Base-by-base conservation (phyloP, 2,113 vertebrate species). In the Lagopus muta region DNA sequence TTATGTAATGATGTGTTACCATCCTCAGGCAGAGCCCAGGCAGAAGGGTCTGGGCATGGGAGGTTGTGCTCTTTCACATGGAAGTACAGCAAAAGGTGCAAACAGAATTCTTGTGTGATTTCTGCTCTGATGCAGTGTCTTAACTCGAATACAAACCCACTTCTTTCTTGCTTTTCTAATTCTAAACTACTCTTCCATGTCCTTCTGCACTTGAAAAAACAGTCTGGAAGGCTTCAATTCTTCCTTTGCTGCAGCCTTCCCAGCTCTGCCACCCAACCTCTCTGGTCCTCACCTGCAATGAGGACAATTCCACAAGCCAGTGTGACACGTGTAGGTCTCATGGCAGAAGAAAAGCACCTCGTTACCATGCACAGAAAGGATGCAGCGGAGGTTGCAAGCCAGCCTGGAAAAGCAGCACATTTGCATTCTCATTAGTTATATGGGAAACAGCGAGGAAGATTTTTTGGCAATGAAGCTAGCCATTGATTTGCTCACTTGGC, bases 401-500 rank as follows among this genome's bases (percentile, higher is more conserved):
- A 85, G 72, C 60, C 66, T 90, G 22, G 62, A 88, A 90, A 94
- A 34, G 0, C 21, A 86, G 50, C 45, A 86, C 32, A 85, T 93
- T 83, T 92, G 74, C 61, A 90, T 94, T 92, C 70, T 94, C 66
- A 93, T 93, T 92, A 94, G 86, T 66, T 78, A 28, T 43, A 86
- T 2, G 8, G 72, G 85, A 94, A 93, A 86, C 61, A 82, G 70
- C 43, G n/a, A 86, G 77, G 30, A 89, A 91, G 69, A 66, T 20
- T 77, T 89, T 86, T 84, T 95, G 79, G 80, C 96, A 92, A 80
- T 90, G 71, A 72, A 20, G 36, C 66, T 91, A 57, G 77, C 74
- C 88, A 82, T 85, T 82, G 90, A 94, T 83, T 96, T 96, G 70
- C 86, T 93, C 89, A 75, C 85, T 97, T 94, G 82, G 82, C 77